phyloP scores from a whole-genome alignment of 2,113 vertebrate genomes.

The Prionailurus bengalensis region DNA sequence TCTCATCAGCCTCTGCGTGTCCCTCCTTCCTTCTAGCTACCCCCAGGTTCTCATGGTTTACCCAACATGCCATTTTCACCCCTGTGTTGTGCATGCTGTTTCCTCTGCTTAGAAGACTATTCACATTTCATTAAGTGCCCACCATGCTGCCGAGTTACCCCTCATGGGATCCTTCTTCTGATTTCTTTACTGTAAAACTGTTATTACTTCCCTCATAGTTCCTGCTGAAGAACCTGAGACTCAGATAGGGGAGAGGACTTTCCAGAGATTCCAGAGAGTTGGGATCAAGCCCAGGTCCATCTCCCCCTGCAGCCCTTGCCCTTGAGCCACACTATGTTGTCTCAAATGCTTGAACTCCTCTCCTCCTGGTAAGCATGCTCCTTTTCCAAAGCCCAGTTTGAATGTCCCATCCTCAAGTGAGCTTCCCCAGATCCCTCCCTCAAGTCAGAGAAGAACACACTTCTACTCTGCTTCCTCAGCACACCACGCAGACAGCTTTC shows the following conservation, averaged over 20 bases:
- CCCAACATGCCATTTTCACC: not conserved
- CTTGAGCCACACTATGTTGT: not conserved
- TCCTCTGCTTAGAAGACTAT: not conserved
- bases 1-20: not conserved
- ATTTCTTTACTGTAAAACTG: not conserved
- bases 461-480: not conserved
- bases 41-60: not conserved
- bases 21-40: not conserved
- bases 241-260: not conserved
- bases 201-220: not conserved
- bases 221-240: not conserved
- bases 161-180: not conserved
- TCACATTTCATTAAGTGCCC: fast-evolving
- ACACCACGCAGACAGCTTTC: not conserved
- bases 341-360: not conserved
- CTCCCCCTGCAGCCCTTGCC: not conserved
- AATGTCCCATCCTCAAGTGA: not conserved
- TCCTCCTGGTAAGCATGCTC: not conserved
- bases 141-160: not conserved
- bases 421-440: not conserved
- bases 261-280: not conserved
- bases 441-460: not conserved
- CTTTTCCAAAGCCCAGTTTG: not conserved
- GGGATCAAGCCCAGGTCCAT: not conserved
- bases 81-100: not conserved